These are phyloP conservation scores for Sebastes schlegelii DNA, from an alignment of 2,113 vertebrate genomes.

Conservation along the genomic window DNA sequence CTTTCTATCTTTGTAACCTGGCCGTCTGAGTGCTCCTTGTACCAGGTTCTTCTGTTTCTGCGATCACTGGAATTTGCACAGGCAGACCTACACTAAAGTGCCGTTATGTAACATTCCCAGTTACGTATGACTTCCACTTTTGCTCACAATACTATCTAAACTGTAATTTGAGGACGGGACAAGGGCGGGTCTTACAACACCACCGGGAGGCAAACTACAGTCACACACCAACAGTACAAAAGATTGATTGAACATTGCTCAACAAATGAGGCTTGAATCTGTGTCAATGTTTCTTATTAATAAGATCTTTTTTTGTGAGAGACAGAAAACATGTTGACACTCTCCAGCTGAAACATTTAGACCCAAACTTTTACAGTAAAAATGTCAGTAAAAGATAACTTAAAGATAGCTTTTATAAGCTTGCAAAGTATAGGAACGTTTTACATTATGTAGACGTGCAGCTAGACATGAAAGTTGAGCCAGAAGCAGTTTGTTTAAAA, in stretches of 20 bases:
- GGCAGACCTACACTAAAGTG: slow-evolving; percentile 40
- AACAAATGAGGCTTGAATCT: not conserved
- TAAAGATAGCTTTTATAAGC: not conserved
- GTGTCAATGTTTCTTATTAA: not conserved
- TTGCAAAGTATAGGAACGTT: not conserved
- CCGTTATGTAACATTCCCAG: slow-evolving; percentile 74
- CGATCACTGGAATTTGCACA: slow-evolving; percentile 19
- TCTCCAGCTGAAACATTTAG: slow-evolving; percentile 43
- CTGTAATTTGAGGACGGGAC: slow-evolving; percentile 45
- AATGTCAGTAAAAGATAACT: not conserved
- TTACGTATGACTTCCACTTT: slow-evolving; percentile 58
- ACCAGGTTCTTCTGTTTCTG: slow-evolving; percentile 38
- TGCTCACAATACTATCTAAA: slow-evolving; percentile 45
- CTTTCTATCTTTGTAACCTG: slow-evolving; percentile 34
- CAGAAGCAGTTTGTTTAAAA: slow-evolving; percentile 9
- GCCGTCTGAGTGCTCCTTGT: slow-evolving; percentile 43
- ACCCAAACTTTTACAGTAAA: slow-evolving; percentile 26
- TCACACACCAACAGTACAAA: slow-evolving; percentile 6
- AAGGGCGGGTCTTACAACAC: slow-evolving; percentile 44
- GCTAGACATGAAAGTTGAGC: not conserved
- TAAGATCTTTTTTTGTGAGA: not conserved
- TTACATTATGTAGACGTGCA: not conserved
- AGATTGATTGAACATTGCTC: not conserved
- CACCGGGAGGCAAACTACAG: not conserved
- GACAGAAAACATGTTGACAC: not conserved